These are phyloP conservation scores for Discoglossus pictus DNA, from an alignment of 2,797 vertebrate genomes.

Conservation along the genomic window DNA sequence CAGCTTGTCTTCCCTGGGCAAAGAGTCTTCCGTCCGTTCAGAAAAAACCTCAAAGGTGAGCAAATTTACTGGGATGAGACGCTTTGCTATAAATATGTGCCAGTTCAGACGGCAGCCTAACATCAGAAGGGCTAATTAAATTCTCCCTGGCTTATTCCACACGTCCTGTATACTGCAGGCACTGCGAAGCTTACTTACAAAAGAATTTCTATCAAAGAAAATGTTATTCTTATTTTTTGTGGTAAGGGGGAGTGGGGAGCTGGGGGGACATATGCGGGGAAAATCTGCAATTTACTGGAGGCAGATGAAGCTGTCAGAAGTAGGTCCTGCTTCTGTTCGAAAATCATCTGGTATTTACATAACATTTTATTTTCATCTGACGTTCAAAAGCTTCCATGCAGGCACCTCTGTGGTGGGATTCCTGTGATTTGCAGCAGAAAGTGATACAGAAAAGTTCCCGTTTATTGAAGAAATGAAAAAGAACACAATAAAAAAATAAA, in stretches of 20 bases:
- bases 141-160: constrained; percentile 37
- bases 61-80: constrained; percentile 47
- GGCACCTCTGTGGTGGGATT: constrained; percentile 12
- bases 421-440: not conserved
- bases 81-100: constrained; percentile 38
- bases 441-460: too few relatives aligned
- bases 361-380: constrained; percentile 4
- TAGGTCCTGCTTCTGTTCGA: constrained; percentile 21
- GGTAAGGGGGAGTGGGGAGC: constrained; percentile 4
- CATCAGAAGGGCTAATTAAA: constrained; percentile 50
- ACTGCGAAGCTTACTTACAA: constrained; percentile 37
- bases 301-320: constrained; percentile 38
- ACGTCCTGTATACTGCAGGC: constrained; percentile 48
- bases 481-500: too few relatives aligned
- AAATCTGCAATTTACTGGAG: constrained; percentile 30
- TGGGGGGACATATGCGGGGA: not conserved
- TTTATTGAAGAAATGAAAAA: too few relatives aligned
- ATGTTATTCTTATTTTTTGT: constrained; percentile 42
- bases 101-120: constrained; percentile 37
- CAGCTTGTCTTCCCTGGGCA: constrained; percentile 40
- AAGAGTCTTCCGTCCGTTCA: constrained; percentile 46
- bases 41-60: constrained; percentile 53
- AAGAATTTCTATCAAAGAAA: constrained; percentile 46
- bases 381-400: constrained; percentile 6
- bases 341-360: constrained; percentile 31